A percentile compares a stretch with the other conserved stretches of the same genome.
Evolutionary conservation across 2,888 invertebrate genomes (phyloP).

Genomic region (Erebia aethiops): DNA sequence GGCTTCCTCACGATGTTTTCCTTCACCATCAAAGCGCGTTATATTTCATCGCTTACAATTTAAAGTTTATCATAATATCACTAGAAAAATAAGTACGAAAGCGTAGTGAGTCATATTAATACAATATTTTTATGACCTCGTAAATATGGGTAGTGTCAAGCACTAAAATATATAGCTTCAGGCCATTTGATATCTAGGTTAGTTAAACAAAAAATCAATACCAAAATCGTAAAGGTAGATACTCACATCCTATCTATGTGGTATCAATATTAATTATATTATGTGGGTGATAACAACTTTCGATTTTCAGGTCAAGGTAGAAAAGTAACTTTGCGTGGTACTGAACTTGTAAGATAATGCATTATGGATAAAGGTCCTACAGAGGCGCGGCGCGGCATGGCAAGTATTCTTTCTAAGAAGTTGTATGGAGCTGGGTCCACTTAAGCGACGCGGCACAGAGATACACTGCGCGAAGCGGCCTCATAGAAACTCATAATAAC

Average conservation of each 20-base stretch:
- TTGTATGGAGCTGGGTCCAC: too few species aligned
- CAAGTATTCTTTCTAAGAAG: too few species aligned
- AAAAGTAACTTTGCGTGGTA: too few species aligned
- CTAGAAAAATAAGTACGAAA: conserved; percentile 4
- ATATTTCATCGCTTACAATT: background rate
- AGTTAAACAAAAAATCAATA: conserved; percentile 33
- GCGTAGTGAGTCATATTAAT: background rate
- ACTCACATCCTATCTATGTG: background rate
- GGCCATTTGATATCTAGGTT: conserved; percentile 29
- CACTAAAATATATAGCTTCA: conserved; percentile 21
- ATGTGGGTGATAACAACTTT: background rate
- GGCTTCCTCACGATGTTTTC: too few species aligned
- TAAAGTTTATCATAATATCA: background rate
- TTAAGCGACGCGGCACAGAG: too few species aligned
- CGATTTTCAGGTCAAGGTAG: too few species aligned
- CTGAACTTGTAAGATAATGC: too few species aligned
- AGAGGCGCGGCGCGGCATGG: too few species aligned
- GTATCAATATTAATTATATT: conserved; percentile 4
- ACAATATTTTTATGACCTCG: background rate
- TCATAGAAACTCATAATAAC: too few species aligned
- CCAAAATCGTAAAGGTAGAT: conserved; percentile 3
- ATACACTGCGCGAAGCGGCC: too few species aligned
- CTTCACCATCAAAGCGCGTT: too few species aligned
- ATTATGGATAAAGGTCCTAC: too few species aligned
- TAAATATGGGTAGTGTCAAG: background rate